These are phyloP conservation scores for Pyrgus malvae DNA, from an alignment of 2,888 invertebrate genomes.

Conservation along the genomic window DNA sequence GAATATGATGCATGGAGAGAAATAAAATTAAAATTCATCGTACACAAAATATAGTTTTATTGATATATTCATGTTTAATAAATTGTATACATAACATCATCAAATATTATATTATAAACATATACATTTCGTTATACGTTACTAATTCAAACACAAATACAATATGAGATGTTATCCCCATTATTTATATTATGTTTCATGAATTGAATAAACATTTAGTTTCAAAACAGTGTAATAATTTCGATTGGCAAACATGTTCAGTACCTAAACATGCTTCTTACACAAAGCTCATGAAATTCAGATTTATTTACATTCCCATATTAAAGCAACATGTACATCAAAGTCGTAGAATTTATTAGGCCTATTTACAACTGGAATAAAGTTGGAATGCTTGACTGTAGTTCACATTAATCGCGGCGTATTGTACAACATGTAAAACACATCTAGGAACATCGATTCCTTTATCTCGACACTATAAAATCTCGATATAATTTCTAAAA, in stretches of 20 bases:
- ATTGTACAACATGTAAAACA: conserved; percentile 66
- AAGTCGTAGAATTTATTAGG: conserved; percentile 72
- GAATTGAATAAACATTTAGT: conserved; percentile 67
- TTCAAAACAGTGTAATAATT: conserved; percentile 61
- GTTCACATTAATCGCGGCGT: conserved; percentile 64
- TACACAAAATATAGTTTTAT: conserved; percentile 83
- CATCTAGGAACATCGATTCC: conserved; percentile 76
- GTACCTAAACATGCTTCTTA: conserved; percentile 57
- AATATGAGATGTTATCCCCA: conserved; percentile 81
- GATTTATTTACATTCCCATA: conserved; percentile 73
- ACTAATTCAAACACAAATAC: conserved; percentile 80
- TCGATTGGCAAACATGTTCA: conserved; percentile 62
- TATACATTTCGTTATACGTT: conserved; percentile 81
- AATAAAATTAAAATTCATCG: conserved; percentile 70
- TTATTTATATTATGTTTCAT: conserved; percentile 60
- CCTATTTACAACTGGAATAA: conserved; percentile 81
- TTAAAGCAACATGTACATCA: conserved; percentile 73
- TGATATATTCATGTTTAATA: conserved; percentile 82
- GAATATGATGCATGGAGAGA: conserved; percentile 37
- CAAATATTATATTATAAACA: conserved; percentile 82
- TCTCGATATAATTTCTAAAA: conserved; percentile 71
- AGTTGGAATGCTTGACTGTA: conserved; percentile 77
- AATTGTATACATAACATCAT: conserved; percentile 82
- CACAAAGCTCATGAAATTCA: conserved; percentile 63
- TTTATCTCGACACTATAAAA: conserved; percentile 58